Evolutionary conservation across 2,888 invertebrate species (phyloP).

Genomic region (Trilocha varians): DNA sequence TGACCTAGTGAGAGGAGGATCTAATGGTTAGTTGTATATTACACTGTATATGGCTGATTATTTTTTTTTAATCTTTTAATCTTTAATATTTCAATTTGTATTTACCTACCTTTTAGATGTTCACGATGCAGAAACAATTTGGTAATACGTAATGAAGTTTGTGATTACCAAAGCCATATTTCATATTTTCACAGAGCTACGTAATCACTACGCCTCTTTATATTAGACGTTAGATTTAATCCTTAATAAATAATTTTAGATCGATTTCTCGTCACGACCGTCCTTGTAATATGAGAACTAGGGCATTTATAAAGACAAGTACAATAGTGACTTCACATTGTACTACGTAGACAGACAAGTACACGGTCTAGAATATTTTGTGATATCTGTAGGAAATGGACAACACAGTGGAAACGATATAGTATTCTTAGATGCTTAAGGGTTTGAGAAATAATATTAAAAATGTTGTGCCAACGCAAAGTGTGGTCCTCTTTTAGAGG

Average conservation of each 20-base stretch:
- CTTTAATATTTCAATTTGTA: neutral
- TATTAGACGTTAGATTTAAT: neutral
- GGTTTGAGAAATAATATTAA: too few species aligned
- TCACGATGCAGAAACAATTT: neutral
- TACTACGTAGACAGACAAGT: too few species aligned
- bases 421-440: too few species aligned
- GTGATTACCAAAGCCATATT: neutral
- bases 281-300: constrained; percentile 10
- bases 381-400: too few species aligned
- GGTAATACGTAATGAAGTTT: neutral
- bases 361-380: too few species aligned
- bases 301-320: neutral
- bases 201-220: neutral
- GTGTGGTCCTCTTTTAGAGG: too few species aligned
- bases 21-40: too few species aligned
- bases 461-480: too few species aligned
- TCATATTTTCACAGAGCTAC: neutral
- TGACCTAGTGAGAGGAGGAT: too few species aligned
- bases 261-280: neutral
- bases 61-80: neutral
- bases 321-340: neutral
- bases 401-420: too few species aligned
- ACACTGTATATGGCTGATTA: too few species aligned
- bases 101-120: neutral
- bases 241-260: neutral